Conservation (phyloP, 2,888 invertebrate species). For the Saturnia japonica region DNA sequence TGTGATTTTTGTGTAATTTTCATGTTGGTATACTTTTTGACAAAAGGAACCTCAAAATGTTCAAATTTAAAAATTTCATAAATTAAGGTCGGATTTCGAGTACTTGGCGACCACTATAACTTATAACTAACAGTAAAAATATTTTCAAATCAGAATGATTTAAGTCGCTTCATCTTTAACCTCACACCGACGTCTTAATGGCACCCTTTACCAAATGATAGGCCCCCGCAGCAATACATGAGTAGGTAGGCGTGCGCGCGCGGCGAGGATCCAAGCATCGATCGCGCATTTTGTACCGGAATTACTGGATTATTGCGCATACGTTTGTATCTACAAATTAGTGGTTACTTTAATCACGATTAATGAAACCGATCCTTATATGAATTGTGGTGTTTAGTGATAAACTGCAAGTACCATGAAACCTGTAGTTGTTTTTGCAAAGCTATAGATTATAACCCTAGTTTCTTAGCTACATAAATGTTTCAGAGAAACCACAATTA, state of each 20-base stretch:
- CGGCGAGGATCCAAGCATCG: conserved; percentile 33
- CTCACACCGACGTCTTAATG: conserved; percentile 8
- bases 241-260: conserved; percentile 10
- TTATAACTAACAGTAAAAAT: neutral
- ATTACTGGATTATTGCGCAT: conserved; percentile 45
- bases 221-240: conserved; percentile 17
- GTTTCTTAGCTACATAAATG: neutral
- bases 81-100: no score
- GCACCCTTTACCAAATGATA: conserved; percentile 16
- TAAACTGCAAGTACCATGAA: conserved; percentile 16
- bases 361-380: conserved; percentile 52
- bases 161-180: conserved; percentile 6
- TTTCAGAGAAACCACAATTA: neutral
- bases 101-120: no score
- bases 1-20: no score
- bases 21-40: no score
- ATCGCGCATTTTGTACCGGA: conserved; percentile 40
- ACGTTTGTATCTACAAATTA: conserved; percentile 46
- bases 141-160: neutral
- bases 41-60: no score
- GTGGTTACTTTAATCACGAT: conserved; percentile 58
- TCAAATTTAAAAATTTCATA: no score
- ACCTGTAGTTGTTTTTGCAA: conserved; percentile 25
- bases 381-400: conserved; percentile 21
- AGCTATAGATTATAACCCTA: conserved; percentile 3